These are phyloP conservation scores for Plagodis pulveraria DNA, from an alignment of 2,888 invertebrate genomes.

Conservation along the genomic window DNA sequence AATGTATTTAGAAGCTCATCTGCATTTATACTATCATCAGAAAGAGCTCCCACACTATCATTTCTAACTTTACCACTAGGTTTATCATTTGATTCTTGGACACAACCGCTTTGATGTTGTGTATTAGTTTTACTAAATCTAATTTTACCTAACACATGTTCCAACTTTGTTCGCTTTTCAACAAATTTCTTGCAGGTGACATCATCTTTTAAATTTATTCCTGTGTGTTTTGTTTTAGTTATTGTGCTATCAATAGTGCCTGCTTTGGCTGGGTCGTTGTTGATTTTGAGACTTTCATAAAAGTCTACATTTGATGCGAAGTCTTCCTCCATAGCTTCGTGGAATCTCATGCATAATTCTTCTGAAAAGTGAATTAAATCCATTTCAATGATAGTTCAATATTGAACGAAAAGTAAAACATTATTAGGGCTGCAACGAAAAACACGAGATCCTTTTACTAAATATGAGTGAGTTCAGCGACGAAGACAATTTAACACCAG, in stretches of 20 bases:
- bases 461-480: too few species aligned
- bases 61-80: conserved; percentile 20
- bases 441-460: too few species aligned
- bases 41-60: conserved; percentile 33
- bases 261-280: not conserved
- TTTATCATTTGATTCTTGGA: conserved; percentile 1
- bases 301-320: not conserved
- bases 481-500: too few species aligned
- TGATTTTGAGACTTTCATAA: not conserved
- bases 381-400: too few species aligned
- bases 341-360: conserved; percentile 1
- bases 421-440: too few species aligned
- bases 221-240: conserved; percentile 23
- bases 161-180: conserved; percentile 63
- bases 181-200: conserved; percentile 44
- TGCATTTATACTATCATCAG: conserved; percentile 50
- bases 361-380: not conserved
- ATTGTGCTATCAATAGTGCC: conserved; percentile 3
- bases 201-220: conserved; percentile 28
- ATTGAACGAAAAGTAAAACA: too few species aligned
- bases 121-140: conserved; percentile 41
- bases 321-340: not conserved
- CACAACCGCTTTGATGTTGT: not conserved
- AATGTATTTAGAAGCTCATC: conserved; percentile 56
- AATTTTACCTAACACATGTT: conserved; percentile 55